Evolutionary conservation across 1,140 invertebrate genomes (phyloP), one percentile per base, ranked within the genome.

Genomic region (Leucophenga varia): DNA sequence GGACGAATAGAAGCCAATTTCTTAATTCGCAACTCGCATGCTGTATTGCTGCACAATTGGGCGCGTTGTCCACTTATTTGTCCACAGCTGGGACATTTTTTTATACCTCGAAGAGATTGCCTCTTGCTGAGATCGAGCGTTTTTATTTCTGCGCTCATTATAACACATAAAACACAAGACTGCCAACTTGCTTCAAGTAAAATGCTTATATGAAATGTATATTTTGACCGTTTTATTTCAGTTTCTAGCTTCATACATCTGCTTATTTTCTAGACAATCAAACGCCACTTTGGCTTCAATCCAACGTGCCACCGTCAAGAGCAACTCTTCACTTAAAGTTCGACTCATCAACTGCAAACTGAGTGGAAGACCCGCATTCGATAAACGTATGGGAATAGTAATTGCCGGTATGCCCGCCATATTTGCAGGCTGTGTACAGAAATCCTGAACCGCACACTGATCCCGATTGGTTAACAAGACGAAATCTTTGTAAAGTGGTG

Each of bases 341-440:
- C 86, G 86, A 2, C 88, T 90, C 79, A 98, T 95, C n/a, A 99
- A 72, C 78, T 99, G 97, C 25, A 99, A 68, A 42, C 93, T 89
- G 3, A 99, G 73, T 0, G 97, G 97, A 30, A 98, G 70, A 2
- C 86, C 86, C 43, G 82, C 79, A n/a, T 72, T 73, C 10, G 91
- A 93, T 19, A 96, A 74, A 19, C 81, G 80, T 37, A 94, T 84
- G 0, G 97, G 97, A 47, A 98, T 74, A 34, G 86, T 91, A 2
- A 98, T 72, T 3, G 97, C 95, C 28, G 96, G 96, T 41, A 97
- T 79, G 4, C 94, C 95, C 20, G 94, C 93, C 88, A 99, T 89
- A 72, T 98, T 99, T 1, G 89, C 90, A 4, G 95, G 86, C 68
- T 97, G 93, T 0, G 95, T 98, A 65, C 90, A 98, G 75, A 86